Evolutionary conservation across 2,888 invertebrate species (phyloP).

Genomic region (Parnassius mnemosyne): DNA sequence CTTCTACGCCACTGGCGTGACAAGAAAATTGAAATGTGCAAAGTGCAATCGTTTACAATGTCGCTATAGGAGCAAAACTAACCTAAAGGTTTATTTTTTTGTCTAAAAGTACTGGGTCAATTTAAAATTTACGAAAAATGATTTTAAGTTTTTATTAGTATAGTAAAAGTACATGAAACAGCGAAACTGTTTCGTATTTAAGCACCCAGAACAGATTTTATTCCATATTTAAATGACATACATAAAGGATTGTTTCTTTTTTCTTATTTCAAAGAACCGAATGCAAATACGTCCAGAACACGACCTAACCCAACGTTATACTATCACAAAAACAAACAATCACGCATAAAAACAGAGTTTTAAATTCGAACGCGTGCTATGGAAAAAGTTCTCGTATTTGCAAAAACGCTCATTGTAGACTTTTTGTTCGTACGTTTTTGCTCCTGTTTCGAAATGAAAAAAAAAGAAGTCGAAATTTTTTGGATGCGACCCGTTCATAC

Average conservation of each 20-base stretch:
- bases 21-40: too few relatives aligned
- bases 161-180: too few relatives aligned
- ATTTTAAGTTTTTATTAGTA: too few relatives aligned
- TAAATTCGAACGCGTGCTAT: constrained; percentile 71
- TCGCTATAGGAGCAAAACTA: too few relatives aligned
- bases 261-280: constrained; percentile 25
- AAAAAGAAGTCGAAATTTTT: constrained; percentile 41
- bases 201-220: too few relatives aligned
- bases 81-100: too few relatives aligned
- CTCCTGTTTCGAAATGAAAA: constrained; percentile 59
- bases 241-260: constrained; percentile 13
- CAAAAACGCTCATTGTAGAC: constrained; percentile 70
- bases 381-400: constrained; percentile 70
- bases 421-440: constrained; percentile 66
- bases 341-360: constrained; percentile 56
- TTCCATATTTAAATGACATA: background rate
- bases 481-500: constrained; percentile 44
- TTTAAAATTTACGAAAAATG: too few relatives aligned
- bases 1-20: too few relatives aligned
- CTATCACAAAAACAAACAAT: constrained; percentile 47
- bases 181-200: too few relatives aligned
- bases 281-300: constrained; percentile 29
- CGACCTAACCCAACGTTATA: constrained; percentile 51
- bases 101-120: too few relatives aligned
- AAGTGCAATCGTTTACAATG: too few relatives aligned